These are phyloP conservation scores for Thalassarche chlororhynchos DNA, from an alignment of 2,113 vertebrate genomes.

Conservation along the genomic window DNA sequence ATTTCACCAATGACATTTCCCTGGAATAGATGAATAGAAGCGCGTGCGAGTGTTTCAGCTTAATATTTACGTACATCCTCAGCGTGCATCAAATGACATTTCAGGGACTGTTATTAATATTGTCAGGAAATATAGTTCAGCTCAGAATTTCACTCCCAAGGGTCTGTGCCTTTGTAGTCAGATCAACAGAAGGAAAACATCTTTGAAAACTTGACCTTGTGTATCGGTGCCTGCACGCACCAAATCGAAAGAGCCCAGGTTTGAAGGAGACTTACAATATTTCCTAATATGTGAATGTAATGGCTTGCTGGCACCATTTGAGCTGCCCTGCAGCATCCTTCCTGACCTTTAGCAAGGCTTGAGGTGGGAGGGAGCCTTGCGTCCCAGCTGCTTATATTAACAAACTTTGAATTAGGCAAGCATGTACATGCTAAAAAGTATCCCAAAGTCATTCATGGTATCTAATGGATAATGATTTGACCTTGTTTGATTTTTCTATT, in stretches of 20 bases:
- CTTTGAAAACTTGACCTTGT: not conserved
- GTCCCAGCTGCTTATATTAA: not conserved
- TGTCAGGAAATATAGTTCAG: not conserved
- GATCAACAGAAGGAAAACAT: not conserved
- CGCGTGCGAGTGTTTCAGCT: not conserved
- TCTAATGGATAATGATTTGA: not conserved
- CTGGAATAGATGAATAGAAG: not conserved
- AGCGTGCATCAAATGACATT: not conserved
- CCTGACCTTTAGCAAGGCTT: not conserved
- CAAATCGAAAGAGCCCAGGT: not conserved
- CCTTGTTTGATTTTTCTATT: not conserved
- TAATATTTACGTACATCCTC: not conserved
- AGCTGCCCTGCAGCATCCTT: not conserved
- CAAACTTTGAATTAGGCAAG: not conserved
- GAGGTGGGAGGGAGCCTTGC: not conserved
- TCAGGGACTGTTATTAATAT: not conserved
- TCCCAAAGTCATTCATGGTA: not conserved
- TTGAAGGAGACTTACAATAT: not conserved
- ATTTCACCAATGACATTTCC: slow-evolving; percentile 23
- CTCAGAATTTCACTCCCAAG: not conserved
- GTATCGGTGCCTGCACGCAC: not conserved
- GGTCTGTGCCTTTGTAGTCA: not conserved
- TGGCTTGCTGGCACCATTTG: not conserved
- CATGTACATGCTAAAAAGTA: not conserved
- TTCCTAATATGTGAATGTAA: not conserved